Conservation (phyloP, 2,797 vertebrate species). For the Chanos chanos region DNA sequence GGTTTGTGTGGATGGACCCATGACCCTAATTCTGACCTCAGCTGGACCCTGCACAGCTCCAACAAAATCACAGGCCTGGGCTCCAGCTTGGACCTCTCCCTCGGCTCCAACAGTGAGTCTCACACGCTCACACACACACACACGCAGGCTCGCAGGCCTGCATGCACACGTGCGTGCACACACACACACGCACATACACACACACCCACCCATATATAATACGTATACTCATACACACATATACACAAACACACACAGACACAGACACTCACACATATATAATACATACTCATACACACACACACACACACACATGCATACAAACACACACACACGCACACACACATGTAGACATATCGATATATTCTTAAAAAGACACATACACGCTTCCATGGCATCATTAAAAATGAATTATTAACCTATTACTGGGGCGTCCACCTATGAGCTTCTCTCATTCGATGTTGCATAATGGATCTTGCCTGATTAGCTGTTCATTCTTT, state of each 20-base stretch:
- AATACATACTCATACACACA: neutral
- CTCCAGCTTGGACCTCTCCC: slow-evolving; percentile 42
- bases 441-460: too few species aligned
- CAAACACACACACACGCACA: neutral
- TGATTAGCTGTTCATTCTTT: too few species aligned
- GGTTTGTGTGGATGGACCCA: slow-evolving; percentile 88
- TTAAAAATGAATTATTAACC: too few species aligned
- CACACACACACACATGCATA: neutral
- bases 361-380: neutral
- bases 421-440: too few species aligned
- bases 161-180: neutral
- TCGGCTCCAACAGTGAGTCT: slow-evolving; percentile 46
- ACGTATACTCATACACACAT: neutral
- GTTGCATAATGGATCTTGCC: too few species aligned
- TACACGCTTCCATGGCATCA: too few species aligned
- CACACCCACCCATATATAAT: neutral
- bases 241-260: slow-evolving; percentile 9
- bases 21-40: slow-evolving; percentile 77
- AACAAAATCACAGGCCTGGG: slow-evolving; percentile 45
- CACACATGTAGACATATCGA: neutral
- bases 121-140: neutral
- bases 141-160: neutral
- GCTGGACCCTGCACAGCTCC: slow-evolving; percentile 78
- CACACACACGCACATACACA: neutral
- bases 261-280: neutral